Evolutionary conservation across 2,888 invertebrate species (phyloP), one percentile per base, ranked within the genome.

Genomic region (Timandra comae): DNA sequence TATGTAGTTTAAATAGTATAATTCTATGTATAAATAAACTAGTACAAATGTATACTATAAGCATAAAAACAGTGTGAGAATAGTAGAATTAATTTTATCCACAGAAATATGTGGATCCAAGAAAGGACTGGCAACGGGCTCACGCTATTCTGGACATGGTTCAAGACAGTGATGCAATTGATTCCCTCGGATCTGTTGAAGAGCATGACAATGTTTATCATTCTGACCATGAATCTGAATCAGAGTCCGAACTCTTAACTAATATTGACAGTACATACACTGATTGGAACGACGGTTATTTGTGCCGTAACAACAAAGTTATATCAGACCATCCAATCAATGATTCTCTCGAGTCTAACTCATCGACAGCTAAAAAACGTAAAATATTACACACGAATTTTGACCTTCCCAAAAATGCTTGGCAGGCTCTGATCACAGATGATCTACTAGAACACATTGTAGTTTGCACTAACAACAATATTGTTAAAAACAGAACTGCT

Each of bases 91-190:
- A 63, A 79, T 82, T 80, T 82, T 63, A 70, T 84, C 66, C 84
- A 66, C 85, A 85, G 85, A 86, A 65, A 54, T 70, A 63, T 78
- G 67, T 79, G 65, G 85, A 85, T 68, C 85, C 85, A 31, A 69
- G 84, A 59, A 79, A 77, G 76, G 84, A 85, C 71, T 85, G 85
- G 85, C 76, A 75, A 42, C 76, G 82, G 38, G 85, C 84, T 35
- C 75, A 80, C 74, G 79, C 82, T 36, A 85, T 85, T 57, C 69
- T 81, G 74, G 71, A 74, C 53, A 67, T 84, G 56, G 68, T 85
- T 52, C 76, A 80, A 73, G 76, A 78, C 41, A 75, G 71, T 62
- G 73, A 84, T 52, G 68, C 75, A 38, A 79, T 78, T 53, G 75
- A 86, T 56, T 73, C 75, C 32, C 67, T 82, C 35, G 80, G 85